Evolutionary conservation across 2,113 vertebrate genomes (phyloP).

Genomic region (Saimiri boliviensis): DNA sequence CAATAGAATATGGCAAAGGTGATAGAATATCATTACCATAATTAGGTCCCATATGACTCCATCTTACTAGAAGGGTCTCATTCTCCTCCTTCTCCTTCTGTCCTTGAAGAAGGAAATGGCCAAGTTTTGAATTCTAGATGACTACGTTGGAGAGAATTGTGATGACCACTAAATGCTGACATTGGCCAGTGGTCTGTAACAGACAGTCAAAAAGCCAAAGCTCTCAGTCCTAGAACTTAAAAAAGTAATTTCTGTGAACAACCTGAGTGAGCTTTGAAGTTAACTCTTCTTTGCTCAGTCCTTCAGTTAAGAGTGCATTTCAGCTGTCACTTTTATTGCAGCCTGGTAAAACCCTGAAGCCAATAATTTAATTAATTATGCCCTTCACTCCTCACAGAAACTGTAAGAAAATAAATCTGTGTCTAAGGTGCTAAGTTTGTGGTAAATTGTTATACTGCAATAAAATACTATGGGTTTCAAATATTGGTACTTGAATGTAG

Average conservation of each 20-base stretch:
- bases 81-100: not conserved
- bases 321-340: not conserved
- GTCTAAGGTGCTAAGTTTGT: not conserved
- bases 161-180: not conserved
- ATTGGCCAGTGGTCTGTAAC: accelerated
- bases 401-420: not conserved
- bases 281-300: not conserved
- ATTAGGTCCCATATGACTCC: not conserved
- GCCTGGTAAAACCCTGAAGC: not conserved
- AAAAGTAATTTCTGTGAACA: not conserved
- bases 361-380: not conserved
- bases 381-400: not conserved
- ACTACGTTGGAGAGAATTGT: not conserved
- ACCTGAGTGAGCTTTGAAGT: not conserved
- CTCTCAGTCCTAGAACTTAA: not conserved
- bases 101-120: not conserved
- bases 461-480: not conserved
- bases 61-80: not conserved
- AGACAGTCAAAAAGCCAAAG: not conserved
- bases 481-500: not conserved
- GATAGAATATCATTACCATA: not conserved
- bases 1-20: not conserved
- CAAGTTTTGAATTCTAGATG: not conserved
- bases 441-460: not conserved
- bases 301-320: not conserved